Percentiles rank a stretch among this genome's conserved stretches.
These are phyloP conservation scores for Drosophila pseudotakahashii DNA, from an alignment of 2,888 invertebrate species.

Conservation along the genomic window DNA sequence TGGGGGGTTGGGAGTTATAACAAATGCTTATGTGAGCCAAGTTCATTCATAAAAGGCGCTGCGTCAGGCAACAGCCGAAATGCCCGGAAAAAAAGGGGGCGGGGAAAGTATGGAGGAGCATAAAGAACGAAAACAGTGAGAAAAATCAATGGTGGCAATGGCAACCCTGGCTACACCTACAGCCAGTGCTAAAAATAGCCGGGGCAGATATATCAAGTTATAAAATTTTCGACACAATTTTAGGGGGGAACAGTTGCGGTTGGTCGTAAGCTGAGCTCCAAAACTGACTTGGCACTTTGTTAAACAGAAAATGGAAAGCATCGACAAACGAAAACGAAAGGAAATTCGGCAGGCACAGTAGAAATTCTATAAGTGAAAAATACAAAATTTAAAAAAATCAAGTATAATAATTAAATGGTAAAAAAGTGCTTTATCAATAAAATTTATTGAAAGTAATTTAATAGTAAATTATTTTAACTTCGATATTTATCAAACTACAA, in stretches of 20 bases:
- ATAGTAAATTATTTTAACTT: no score
- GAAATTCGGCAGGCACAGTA: slow-evolving; percentile 22
- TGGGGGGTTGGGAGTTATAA: slow-evolving; percentile 26
- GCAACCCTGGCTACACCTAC: slow-evolving; percentile 23
- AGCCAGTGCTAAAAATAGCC: slow-evolving; percentile 46
- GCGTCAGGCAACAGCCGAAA: slow-evolving; percentile 50
- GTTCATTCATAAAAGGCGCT: slow-evolving; percentile 72
- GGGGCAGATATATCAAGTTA: slow-evolving; percentile 40
- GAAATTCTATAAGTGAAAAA: not conserved
- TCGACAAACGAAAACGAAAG: slow-evolving; percentile 42
- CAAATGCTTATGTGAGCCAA: slow-evolving; percentile 54
- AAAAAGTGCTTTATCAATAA: no score
- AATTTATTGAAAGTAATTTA: no score
- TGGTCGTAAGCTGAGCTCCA: slow-evolving; percentile 40
- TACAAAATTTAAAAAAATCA: no score
- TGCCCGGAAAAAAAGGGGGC: slow-evolving; percentile 18
- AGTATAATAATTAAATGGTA: no score
- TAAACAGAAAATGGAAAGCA: slow-evolving; percentile 22
- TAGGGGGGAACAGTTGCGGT: slow-evolving; percentile 16
- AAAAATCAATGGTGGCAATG: slow-evolving; percentile 56
- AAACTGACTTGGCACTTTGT: slow-evolving; percentile 51
- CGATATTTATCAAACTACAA: no score
- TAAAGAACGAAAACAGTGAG: slow-evolving; percentile 9
- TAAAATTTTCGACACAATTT: slow-evolving; percentile 43
- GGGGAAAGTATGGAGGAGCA: not conserved